phyloP scores from a whole-genome alignment of 2,888 invertebrate species.

The Synanthedon vespiformis region DNA sequence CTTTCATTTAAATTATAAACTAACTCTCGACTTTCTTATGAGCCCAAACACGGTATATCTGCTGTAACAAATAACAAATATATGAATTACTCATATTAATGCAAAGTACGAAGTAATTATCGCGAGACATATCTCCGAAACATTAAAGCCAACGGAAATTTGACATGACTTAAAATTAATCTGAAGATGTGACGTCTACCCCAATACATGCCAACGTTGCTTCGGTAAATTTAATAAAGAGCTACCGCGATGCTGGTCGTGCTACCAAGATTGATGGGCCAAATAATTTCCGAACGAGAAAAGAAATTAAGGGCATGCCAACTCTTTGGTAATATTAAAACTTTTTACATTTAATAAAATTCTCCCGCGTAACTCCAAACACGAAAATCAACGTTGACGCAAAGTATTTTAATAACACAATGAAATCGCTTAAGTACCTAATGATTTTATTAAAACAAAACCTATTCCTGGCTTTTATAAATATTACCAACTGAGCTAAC shows the following conservation, averaged over 20 bases:
- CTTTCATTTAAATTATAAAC: too few species aligned
- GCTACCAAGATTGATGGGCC: constrained; percentile 53
- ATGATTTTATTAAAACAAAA: too few species aligned
- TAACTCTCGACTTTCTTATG: too few species aligned
- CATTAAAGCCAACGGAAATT: constrained; percentile 40
- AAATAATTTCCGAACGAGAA: constrained; percentile 31
- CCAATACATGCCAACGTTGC: constrained; percentile 31
- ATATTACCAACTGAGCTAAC: too few species aligned
- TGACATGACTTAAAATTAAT: constrained; percentile 54
- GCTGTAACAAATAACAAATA: too few species aligned
- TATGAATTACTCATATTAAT: neutral
- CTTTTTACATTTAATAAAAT: constrained; percentile 18
- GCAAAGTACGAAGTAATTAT: constrained; percentile 18
- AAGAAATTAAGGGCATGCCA: constrained; percentile 36
- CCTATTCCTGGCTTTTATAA: too few species aligned
- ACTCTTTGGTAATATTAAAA: constrained; percentile 34
- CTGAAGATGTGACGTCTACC: constrained; percentile 27
- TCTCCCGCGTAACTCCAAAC: too few species aligned
- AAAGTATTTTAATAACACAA: too few species aligned
- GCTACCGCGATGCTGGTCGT: constrained; percentile 28
- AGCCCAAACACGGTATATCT: too few species aligned
- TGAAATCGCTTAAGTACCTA: too few species aligned
- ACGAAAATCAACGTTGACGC: too few species aligned
- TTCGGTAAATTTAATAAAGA: constrained; percentile 60
- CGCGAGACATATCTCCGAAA: constrained; percentile 20